Conservation (phyloP, 1,140 invertebrate genomes). For the Eriosoma lanigerum region DNA sequence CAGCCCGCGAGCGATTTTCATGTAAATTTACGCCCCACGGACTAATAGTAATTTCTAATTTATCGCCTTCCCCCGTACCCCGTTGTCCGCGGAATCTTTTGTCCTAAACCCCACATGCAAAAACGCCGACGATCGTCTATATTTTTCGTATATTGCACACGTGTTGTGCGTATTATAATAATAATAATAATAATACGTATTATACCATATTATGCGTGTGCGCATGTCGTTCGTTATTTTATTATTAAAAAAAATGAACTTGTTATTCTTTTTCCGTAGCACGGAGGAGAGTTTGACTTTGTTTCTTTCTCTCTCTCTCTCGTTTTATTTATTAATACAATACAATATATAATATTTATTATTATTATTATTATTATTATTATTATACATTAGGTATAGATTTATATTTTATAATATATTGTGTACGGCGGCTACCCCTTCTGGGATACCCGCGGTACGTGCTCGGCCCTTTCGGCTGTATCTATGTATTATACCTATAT, state of each 20-base stretch:
- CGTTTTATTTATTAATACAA: too few species aligned
- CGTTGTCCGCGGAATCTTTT: background rate
- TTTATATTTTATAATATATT: too few species aligned
- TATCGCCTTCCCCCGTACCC: background rate
- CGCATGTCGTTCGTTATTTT: too few species aligned
- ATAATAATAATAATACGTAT: too few species aligned
- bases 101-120: background rate
- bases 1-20: conserved; percentile 24
- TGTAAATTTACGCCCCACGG: conserved; percentile 47
- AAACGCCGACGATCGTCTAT: background rate
- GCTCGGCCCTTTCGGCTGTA: background rate
- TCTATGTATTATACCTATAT: background rate
- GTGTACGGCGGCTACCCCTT: too few species aligned
- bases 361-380: background rate
- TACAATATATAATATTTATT: background rate
- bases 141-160: background rate
- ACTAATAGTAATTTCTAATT: conserved; percentile 48
- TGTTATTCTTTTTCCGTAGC: too few species aligned
- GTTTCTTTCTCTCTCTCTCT: too few species aligned
- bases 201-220: too few species aligned
- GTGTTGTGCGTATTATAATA: background rate
- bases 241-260: too few species aligned
- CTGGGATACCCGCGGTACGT: background rate
- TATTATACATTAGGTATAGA: background rate
- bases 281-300: too few species aligned